Percentiles rank a stretch among this genome's conserved stretches.
Evolutionary conservation across 2,797 vertebrate species (phyloP).

Genomic region (Cirrhinus mrigala): DNA sequence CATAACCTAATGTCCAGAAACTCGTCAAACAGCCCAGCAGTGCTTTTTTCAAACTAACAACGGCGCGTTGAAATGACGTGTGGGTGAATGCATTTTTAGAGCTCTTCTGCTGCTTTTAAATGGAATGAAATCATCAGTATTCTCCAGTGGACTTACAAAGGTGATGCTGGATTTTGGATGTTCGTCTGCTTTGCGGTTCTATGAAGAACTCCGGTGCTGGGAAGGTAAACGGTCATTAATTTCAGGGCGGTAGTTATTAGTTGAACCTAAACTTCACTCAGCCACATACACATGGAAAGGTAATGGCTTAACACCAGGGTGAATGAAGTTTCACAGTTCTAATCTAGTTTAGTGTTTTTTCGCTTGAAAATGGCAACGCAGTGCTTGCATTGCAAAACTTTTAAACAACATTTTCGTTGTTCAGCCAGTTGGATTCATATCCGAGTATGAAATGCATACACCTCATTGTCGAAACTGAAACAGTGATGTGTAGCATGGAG

Average conservation of each 20-base stretch:
- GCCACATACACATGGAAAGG: not conserved
- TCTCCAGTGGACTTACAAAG: slow-evolving; percentile 15
- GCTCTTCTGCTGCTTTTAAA: not conserved
- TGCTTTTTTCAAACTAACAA: not conserved
- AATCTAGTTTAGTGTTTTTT: not conserved
- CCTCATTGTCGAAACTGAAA: not conserved
- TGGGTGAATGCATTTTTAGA: not conserved
- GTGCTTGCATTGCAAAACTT: not conserved
- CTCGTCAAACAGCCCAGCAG: not conserved
- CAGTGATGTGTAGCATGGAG: not conserved
- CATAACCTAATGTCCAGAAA: not conserved
- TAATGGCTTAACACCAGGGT: not conserved
- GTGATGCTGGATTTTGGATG: slow-evolving; percentile 40
- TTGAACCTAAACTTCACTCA: slow-evolving; percentile 19
- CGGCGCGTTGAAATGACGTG: not conserved
- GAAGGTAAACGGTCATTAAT: slow-evolving; percentile 60
- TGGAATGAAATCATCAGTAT: slow-evolving; percentile 1
- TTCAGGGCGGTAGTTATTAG: not conserved
- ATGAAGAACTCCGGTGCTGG: slow-evolving; percentile 47
- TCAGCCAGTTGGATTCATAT: not conserved
- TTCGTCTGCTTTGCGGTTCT: slow-evolving; percentile 45
- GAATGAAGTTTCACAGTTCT: not conserved
- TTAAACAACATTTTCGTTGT: not conserved
- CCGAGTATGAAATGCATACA: not conserved
- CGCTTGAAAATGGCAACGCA: not conserved